phyloP scores from a whole-genome alignment of 2,797 vertebrate genomes.

The Tauraco hartlaubi region DNA sequence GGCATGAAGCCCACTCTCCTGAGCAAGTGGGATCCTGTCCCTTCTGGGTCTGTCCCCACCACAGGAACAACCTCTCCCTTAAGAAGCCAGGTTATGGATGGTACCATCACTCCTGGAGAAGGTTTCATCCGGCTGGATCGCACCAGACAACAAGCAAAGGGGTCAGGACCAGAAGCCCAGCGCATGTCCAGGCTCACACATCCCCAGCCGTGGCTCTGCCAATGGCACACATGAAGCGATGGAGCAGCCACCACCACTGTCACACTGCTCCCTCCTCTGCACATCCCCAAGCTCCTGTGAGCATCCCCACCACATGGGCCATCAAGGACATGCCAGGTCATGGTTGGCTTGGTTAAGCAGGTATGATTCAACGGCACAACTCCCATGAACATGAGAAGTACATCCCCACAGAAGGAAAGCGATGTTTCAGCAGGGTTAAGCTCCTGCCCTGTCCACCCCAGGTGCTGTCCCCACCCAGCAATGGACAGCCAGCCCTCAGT shows the following conservation, averaged over 20 bases:
- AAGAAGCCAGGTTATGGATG: neutral
- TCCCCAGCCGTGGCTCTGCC: neutral
- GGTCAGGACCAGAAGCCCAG: neutral
- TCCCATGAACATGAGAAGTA: accelerated
- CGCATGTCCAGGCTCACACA: accelerated
- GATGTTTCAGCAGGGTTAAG: accelerated
- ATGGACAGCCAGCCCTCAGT: neutral
- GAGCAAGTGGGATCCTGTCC: neutral
- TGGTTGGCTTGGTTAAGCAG: neutral
- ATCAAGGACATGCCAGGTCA: neutral
- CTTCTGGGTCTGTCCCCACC: neutral
- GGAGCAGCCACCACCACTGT: neutral
- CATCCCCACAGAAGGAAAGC: neutral
- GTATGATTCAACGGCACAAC: neutral
- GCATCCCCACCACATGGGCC: neutral
- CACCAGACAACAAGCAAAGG: neutral
- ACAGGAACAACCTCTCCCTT: neutral
- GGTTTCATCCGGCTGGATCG: accelerated
- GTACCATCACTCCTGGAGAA: neutral
- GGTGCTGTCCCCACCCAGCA: accelerated
- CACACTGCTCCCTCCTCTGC: neutral
- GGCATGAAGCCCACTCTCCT: neutral
- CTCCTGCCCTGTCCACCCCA: neutral
- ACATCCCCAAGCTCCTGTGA: neutral
- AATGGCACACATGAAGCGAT: accelerated